These are phyloP conservation scores for Thyatira batis DNA, from an alignment of 2,888 invertebrate species.

Conservation along the genomic window DNA sequence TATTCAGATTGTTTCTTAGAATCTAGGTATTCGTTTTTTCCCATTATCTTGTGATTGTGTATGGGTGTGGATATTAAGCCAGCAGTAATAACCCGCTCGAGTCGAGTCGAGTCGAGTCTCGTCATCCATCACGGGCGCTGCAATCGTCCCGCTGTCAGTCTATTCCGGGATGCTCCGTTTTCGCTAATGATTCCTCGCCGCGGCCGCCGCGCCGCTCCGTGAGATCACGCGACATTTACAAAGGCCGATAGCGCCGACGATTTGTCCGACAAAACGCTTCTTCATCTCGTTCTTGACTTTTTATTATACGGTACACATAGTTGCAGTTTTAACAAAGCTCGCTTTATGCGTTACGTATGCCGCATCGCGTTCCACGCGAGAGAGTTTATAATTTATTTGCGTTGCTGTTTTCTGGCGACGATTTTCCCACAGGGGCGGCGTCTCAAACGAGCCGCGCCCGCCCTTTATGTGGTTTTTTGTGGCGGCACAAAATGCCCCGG, in stretches of 20 bases:
- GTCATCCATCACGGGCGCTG: slow-evolving; percentile 76
- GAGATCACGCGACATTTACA: slow-evolving; percentile 65
- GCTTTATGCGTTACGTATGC: slow-evolving; percentile 54
- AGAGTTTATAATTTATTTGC: slow-evolving; percentile 81
- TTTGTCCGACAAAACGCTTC: slow-evolving; percentile 55
- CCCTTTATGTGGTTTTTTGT: slow-evolving; percentile 82
- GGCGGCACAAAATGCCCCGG: slow-evolving; percentile 77
- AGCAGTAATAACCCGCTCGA: slow-evolving; percentile 64
- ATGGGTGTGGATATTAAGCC: slow-evolving; percentile 58
- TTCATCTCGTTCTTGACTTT: slow-evolving; percentile 29
- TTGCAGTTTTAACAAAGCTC: slow-evolving; percentile 58
- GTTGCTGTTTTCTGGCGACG: slow-evolving; percentile 80
- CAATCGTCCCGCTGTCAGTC: slow-evolving; percentile 79
- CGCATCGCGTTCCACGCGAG: slow-evolving; percentile 70
- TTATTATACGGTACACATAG: slow-evolving; percentile 33
- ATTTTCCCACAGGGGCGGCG: slow-evolving; percentile 81
- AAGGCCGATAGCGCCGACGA: slow-evolving; percentile 59
- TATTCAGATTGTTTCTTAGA: neutral
- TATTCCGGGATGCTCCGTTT: slow-evolving; percentile 79
- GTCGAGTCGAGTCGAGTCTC: no score
- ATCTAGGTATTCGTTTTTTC: slow-evolving; percentile 36
- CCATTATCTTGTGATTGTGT: slow-evolving; percentile 47
- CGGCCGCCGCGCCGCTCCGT: slow-evolving; percentile 21
- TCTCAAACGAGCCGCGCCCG: slow-evolving; percentile 80
- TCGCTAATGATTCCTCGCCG: slow-evolving; percentile 75